A percentile compares a stretch with the other conserved stretches of the same genome.
phyloP scores from a whole-genome alignment of 2,113 vertebrate genomes.

The Terrapene triunguis region DNA sequence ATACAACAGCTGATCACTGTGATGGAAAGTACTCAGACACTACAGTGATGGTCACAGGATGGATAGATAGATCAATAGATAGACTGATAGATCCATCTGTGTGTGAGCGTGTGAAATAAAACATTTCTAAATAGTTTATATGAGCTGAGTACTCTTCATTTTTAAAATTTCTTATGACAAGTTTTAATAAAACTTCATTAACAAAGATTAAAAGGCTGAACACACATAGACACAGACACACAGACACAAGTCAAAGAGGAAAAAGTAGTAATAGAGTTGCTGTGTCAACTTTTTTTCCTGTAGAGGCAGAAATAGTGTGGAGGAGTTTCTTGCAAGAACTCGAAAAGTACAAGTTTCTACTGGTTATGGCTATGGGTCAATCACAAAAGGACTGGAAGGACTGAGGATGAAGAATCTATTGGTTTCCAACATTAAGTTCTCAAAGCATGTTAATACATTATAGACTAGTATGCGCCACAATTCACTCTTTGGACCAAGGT shows the following conservation, averaged over 20 bases:
- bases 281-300: not conserved
- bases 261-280: accelerated
- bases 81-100: not conserved
- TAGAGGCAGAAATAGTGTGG: not conserved
- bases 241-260: not conserved
- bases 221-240: accelerated
- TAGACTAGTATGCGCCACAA: not conserved
- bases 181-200: not conserved
- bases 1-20: not conserved
- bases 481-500: constrained; percentile 18
- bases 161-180: not conserved
- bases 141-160: not conserved
- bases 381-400: not conserved
- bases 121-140: accelerated
- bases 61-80: not conserved
- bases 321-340: accelerated
- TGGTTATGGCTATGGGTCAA: not conserved
- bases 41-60: not conserved
- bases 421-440: not conserved
- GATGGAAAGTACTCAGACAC: not conserved
- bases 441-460: constrained; percentile 2
- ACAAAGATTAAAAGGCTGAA: not conserved
- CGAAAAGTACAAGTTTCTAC: not conserved
- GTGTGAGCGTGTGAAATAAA: accelerated
- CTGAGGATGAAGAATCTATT: not conserved